A percentile compares a stretch with the other conserved stretches of the same genome.
phyloP scores from a whole-genome alignment of 2,797 vertebrate species.

The Furcifer pardalis region DNA sequence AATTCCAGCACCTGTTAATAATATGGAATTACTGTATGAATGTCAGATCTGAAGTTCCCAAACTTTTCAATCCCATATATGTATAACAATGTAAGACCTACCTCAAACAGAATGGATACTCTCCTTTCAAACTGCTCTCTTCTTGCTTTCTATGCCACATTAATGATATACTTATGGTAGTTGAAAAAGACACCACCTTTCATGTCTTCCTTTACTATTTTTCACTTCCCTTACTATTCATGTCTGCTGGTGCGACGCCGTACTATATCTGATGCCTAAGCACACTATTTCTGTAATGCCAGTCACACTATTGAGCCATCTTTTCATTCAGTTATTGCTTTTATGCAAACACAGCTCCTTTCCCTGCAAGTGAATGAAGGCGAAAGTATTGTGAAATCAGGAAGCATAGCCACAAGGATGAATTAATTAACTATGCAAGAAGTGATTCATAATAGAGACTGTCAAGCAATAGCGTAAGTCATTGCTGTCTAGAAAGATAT shows the following conservation, averaged over 20 bases:
- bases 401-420: slow-evolving; percentile 20
- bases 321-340: neutral
- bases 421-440: slow-evolving; percentile 41
- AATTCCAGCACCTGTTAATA: no score
- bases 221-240: slow-evolving; percentile 11
- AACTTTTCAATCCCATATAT: no score
- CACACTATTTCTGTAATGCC: neutral
- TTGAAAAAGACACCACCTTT: no score
- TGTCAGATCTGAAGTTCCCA: no score
- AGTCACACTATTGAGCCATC: neutral
- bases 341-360: slow-evolving; percentile 1
- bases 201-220: neutral
- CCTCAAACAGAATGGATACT: neutral
- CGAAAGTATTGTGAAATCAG: slow-evolving; percentile 37
- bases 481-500: slow-evolving; percentile 25
- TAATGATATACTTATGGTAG: neutral
- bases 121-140: neutral
- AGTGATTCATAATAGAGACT: neutral
- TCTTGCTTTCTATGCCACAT: neutral
- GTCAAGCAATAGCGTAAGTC: slow-evolving; percentile 31
- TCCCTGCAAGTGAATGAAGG: neutral
- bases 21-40: no score
- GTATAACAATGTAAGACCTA: neutral
- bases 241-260: neutral
- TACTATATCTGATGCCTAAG: neutral